Conservation (phyloP, 2,888 invertebrate species). For the Drymonia ruficornis region DNA sequence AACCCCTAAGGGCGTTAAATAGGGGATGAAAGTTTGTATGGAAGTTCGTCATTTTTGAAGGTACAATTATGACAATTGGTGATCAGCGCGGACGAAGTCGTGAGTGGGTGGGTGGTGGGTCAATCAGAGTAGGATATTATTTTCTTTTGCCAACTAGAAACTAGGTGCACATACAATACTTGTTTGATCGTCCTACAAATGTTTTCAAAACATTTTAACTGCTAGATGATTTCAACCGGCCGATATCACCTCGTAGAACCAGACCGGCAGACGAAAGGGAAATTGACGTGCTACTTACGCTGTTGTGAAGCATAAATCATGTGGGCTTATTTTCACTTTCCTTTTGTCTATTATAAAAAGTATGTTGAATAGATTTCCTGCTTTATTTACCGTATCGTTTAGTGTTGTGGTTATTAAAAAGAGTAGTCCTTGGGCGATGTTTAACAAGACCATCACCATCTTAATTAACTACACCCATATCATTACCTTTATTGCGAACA, state of each 20-base stretch:
- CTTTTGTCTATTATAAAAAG: conserved; percentile 15
- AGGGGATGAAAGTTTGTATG: too few species aligned
- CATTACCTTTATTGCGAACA: too few species aligned
- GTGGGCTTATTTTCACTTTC: conserved; percentile 35
- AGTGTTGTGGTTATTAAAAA: background rate
- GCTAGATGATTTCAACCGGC: background rate
- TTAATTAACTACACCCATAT: too few species aligned
- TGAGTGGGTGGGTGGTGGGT: too few species aligned
- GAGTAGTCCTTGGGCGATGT: background rate
- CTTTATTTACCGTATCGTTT: background rate
- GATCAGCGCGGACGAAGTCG: too few species aligned
- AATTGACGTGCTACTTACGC: conserved; percentile 36
- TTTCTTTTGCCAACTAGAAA: background rate
- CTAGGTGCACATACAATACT: background rate
- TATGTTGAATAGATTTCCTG: background rate
- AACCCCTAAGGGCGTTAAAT: too few species aligned
- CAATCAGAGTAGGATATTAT: too few species aligned
- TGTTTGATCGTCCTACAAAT: background rate
- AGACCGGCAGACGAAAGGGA: conserved; percentile 36
- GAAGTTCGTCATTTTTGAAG: too few species aligned
- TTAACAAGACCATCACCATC: too few species aligned
- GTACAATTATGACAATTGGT: too few species aligned
- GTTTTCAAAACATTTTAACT: conserved; percentile 1
- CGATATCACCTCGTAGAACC: background rate
- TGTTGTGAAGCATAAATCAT: conserved; percentile 33